phyloP scores from a whole-genome alignment of 2,888 invertebrate genomes.

The Micoletzkya japonica region DNA sequence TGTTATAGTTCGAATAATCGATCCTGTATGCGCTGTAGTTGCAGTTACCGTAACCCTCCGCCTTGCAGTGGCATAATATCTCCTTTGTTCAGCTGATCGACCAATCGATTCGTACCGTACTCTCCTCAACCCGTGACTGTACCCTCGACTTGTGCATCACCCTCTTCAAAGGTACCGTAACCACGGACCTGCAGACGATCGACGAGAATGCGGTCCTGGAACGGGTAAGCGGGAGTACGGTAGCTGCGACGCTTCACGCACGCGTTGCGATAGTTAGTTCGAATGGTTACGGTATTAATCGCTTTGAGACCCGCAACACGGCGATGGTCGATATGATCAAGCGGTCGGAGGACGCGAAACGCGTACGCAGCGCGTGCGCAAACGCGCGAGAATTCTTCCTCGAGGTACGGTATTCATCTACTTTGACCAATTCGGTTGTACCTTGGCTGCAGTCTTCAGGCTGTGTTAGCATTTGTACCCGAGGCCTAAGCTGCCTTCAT shows the following conservation, averaged over 20 bases:
- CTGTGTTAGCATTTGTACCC: background rate
- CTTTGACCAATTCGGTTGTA: slow-evolving; percentile 1
- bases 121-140: slow-evolving; percentile 7
- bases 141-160: background rate
- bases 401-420: slow-evolving; percentile 5
- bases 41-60: background rate
- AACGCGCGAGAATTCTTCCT: slow-evolving; percentile 18
- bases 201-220: slow-evolving; percentile 20
- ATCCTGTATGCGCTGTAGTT: no score
- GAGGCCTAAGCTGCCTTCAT: no score
- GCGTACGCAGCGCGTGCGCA: slow-evolving; percentile 17
- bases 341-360: background rate
- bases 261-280: background rate
- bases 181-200: background rate
- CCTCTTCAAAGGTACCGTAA: background rate
- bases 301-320: slow-evolving; percentile 4
- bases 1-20: background rate
- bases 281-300: background rate
- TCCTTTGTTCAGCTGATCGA: slow-evolving; percentile 1
- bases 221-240: background rate
- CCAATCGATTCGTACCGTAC: slow-evolving; percentile 21
- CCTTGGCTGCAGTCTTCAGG: background rate
- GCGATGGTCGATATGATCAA: slow-evolving; percentile 3
- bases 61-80: background rate
- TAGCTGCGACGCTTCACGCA: background rate